These are phyloP conservation scores for Capitulum mitella DNA, from an alignment of 2,888 invertebrate species.

Conservation along the genomic window DNA sequence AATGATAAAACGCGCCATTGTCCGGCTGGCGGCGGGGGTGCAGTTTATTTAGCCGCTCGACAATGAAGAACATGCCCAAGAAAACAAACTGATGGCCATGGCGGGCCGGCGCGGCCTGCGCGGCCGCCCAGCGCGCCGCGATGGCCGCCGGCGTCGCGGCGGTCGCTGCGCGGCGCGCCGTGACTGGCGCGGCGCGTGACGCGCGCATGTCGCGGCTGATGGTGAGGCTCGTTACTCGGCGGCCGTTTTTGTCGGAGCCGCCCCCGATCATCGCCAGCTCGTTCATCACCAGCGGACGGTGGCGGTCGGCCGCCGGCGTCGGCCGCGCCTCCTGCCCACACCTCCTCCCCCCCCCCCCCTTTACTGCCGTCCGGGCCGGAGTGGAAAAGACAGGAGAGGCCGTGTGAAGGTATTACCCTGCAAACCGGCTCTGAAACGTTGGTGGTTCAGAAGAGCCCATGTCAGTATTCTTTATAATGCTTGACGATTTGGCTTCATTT, in stretches of 20 bases:
- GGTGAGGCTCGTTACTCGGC: background rate
- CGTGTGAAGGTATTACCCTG: no score
- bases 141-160: background rate
- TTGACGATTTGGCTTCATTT: no score
- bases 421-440: no score
- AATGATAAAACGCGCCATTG: constrained; percentile 11
- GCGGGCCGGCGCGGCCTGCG: background rate
- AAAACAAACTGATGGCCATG: constrained; percentile 4
- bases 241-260: background rate
- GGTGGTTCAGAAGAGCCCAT: no score
- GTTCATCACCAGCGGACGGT: background rate
- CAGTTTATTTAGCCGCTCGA: background rate
- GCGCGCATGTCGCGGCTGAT: background rate
- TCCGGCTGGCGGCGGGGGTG: background rate
- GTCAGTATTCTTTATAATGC: no score
- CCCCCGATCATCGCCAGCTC: background rate
- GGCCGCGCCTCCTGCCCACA: no score
- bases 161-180: background rate
- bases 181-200: constrained; percentile 13
- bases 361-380: no score
- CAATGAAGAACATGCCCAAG: constrained; percentile 10
- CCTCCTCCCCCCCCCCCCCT: no score
- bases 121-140: background rate
- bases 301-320: background rate
- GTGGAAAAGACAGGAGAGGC: no score